Evolutionary conservation across 2,797 vertebrate genomes (phyloP).

Genomic region (Buphagus erythrorhynchus): DNA sequence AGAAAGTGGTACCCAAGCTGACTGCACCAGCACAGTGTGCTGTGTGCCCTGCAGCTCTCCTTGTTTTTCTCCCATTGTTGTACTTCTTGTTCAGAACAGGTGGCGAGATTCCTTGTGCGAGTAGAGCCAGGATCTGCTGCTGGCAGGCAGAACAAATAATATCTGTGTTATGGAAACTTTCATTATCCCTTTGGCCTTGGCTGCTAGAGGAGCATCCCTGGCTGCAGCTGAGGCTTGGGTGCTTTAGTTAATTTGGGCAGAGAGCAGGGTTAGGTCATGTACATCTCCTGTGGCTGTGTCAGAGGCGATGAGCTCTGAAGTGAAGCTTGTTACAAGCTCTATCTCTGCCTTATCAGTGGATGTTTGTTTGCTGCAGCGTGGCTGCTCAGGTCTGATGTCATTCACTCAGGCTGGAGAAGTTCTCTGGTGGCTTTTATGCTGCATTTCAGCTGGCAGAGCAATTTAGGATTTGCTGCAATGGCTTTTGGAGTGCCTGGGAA

Average conservation of each 20-base stretch:
- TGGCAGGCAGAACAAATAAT: not conserved
- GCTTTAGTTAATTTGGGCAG: not conserved
- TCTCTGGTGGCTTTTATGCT: not conserved
- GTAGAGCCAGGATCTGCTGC: not conserved
- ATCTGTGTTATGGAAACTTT: rapidly evolving
- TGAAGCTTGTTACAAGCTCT: not conserved
- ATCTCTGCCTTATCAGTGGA: not conserved
- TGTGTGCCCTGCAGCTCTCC: not conserved
- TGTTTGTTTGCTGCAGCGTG: not conserved
- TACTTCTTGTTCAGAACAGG: rapidly evolving
- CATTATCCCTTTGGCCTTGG: not conserved
- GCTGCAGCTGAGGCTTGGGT: not conserved
- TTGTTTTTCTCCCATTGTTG: rapidly evolving
- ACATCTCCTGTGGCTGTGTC: not conserved
- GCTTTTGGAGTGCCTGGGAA: not conserved
- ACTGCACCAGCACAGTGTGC: rapidly evolving
- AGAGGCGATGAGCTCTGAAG: not conserved
- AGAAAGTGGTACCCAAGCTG: not conserved
- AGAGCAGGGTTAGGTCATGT: not conserved
- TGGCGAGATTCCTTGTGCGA: not conserved
- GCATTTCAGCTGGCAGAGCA: not conserved
- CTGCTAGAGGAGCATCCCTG: not conserved
- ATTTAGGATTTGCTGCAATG: not conserved
- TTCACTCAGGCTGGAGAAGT: not conserved
- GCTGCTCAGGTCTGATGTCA: not conserved